Base-by-base conservation (phyloP, 2,113 vertebrate genomes). In the Noturus placidus region DNA sequence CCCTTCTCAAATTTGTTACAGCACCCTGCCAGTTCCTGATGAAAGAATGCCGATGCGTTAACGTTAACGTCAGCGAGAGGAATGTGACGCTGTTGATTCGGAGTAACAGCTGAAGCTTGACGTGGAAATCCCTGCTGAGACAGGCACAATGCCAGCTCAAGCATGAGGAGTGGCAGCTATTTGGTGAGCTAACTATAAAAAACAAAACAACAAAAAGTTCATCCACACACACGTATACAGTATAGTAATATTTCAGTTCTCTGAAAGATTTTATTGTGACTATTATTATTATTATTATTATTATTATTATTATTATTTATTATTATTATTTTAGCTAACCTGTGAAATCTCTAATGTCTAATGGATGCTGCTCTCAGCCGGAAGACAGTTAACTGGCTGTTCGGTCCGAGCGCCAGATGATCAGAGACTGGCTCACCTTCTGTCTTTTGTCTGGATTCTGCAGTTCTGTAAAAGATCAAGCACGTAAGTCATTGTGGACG, bases 81-180 rank as follows among this genome's bases (percentile, higher is more conserved):
- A 76, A 56, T 70, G 52, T 63, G 33, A 86, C 1, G 10, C 25
- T 38, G 7, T 79, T 69, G 67, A 86, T 83, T 54, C 61, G n/a
- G 35, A 83, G 20, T 33, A 50, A 65, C 84, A 83, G 79, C 84
- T 82, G 83, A 22, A 69, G 56, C 61, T 30, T 27, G 8, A 15
- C 56, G 54, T 30, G 46, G 54, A 82, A 81, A 80, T 84, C 63
- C 54, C 46, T 65, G 61, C 80, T 63, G 38, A 90, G 56, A 83
- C 80, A 87, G 46, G 19, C 54, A 54, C 46, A 50, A 61, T 57
- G 69, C 79, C 80, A 84, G 84, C 61, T 69, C 42, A 72, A 19
- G 65, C 84, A 84, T 50, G 81, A 83, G 56, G 80, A 72, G 67
- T n/a, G 81, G 10, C 70, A 54, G 56, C 57, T 87, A 33, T 50